phyloP scores from a whole-genome alignment of 1,140 invertebrate genomes.

The Nylanderia fulva region DNA sequence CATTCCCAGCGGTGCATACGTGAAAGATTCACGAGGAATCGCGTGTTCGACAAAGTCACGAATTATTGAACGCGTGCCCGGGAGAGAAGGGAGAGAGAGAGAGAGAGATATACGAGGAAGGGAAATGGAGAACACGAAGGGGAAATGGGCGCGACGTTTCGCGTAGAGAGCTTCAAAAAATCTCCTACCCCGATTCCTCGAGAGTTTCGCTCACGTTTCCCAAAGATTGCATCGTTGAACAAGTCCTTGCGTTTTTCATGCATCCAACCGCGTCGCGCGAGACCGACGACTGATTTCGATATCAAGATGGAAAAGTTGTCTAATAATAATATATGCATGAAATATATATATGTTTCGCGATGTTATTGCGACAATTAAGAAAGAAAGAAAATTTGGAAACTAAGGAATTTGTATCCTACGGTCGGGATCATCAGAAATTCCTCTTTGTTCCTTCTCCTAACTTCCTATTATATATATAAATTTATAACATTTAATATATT shows the following conservation, averaged over 20 bases:
- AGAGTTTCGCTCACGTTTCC: not conserved
- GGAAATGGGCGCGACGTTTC: too few species aligned
- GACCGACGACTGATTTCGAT: not conserved
- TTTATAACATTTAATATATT: not conserved
- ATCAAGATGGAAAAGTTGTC: not conserved
- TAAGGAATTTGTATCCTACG: too few species aligned
- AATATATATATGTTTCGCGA: too few species aligned
- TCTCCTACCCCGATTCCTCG: not conserved
- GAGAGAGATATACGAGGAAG: not conserved
- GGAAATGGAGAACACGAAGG: too few species aligned
- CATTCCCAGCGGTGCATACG: slow-evolving; percentile 55
- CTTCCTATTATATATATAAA: not conserved
- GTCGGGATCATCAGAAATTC: too few species aligned
- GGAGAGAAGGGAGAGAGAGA: slow-evolving; percentile 14
- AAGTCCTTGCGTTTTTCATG: not conserved
- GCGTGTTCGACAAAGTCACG: slow-evolving; percentile 59
- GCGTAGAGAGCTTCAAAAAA: not conserved
- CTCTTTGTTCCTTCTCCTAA: too few species aligned
- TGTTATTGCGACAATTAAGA: too few species aligned
- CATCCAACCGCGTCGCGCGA: not conserved
- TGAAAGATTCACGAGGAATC: slow-evolving; percentile 59
- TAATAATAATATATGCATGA: too few species aligned
- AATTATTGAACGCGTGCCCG: slow-evolving; percentile 47
- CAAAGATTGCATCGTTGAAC: not conserved
- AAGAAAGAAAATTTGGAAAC: too few species aligned